A percentile compares a stretch with the other conserved stretches of the same genome.
These are phyloP conservation scores for Aethes cnicana DNA, from an alignment of 2,888 invertebrate species.

Conservation along the genomic window DNA sequence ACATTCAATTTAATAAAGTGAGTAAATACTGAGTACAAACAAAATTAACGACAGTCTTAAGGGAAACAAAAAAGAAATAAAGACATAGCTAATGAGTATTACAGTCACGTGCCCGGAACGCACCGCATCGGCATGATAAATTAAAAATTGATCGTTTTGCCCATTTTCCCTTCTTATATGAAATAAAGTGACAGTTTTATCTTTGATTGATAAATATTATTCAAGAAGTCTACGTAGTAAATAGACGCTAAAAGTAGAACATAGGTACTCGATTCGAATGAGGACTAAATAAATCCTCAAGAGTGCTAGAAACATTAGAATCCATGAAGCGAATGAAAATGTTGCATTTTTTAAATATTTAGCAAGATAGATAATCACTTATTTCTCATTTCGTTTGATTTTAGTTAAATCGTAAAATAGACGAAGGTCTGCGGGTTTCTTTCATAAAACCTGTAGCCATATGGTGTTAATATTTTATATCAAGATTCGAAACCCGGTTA, in stretches of 20 bases:
- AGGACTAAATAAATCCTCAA: no score
- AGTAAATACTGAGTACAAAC: slow-evolving; percentile 6
- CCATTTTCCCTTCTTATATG: not conserved
- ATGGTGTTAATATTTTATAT: slow-evolving; percentile 1
- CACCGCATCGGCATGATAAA: slow-evolving; percentile 4
- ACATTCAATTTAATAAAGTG: slow-evolving; percentile 19
- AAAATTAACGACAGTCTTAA: slow-evolving; percentile 16
- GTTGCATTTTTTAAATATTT: no score
- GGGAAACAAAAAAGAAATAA: slow-evolving; percentile 13
- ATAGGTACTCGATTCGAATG: no score
- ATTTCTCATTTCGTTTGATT: no score
- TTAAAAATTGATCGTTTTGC: slow-evolving; percentile 10
- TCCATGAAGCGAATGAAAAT: no score
- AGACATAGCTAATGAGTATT: slow-evolving; percentile 14
- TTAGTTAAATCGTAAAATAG: no score
- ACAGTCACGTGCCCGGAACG: slow-evolving; percentile 12
- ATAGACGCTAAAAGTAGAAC: no score
- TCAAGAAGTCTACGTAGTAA: no score
- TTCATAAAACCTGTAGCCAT: not conserved
- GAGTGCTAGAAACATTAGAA: no score
- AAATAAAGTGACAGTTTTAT: not conserved
- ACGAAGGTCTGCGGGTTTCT: no score
- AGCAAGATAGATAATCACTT: no score
- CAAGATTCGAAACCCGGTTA: not conserved
- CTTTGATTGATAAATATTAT: no score